Conservation (phyloP, 2,113 vertebrate genomes). For the Oreocharis arfaki region DNA sequence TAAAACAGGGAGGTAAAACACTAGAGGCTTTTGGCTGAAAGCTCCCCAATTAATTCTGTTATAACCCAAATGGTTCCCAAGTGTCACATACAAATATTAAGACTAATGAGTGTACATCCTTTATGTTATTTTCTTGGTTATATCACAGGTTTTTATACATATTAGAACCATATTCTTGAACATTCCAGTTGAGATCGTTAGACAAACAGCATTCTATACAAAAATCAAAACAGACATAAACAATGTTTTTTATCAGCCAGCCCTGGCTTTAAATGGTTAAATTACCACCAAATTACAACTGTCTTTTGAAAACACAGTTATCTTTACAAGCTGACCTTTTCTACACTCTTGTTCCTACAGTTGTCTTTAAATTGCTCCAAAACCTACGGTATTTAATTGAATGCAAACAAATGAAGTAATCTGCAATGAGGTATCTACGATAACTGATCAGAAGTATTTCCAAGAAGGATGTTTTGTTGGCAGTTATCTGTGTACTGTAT, state of each 20-base stretch:
- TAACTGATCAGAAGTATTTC: not conserved
- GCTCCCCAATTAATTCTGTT: slow-evolving; percentile 41
- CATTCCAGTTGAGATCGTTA: not conserved
- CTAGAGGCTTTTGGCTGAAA: slow-evolving; percentile 25
- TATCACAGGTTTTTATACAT: not conserved
- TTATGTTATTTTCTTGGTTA: not conserved
- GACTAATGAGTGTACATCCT: not conserved
- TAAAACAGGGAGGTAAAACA: slow-evolving; percentile 8
- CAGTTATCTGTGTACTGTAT: not conserved
- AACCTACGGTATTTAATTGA: not conserved
- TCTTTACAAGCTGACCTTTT: not conserved
- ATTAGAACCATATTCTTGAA: not conserved
- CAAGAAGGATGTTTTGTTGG: not conserved
- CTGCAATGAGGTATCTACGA: not conserved
- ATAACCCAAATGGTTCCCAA: slow-evolving; percentile 24
- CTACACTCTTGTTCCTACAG: not conserved
- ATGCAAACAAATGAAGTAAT: not conserved
- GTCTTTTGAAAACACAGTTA: not conserved
- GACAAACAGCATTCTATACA: not conserved
- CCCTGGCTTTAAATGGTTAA: not conserved
- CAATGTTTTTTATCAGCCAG: not conserved
- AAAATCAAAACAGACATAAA: not conserved
- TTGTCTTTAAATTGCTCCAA: not conserved
- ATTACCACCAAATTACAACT: not conserved
- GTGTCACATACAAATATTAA: slow-evolving; percentile 10